A percentile compares a stretch with the other conserved stretches of the same genome.
phyloP scores from a whole-genome alignment of 1,140 invertebrate genomes.

The Choristoneura fumiferana region DNA sequence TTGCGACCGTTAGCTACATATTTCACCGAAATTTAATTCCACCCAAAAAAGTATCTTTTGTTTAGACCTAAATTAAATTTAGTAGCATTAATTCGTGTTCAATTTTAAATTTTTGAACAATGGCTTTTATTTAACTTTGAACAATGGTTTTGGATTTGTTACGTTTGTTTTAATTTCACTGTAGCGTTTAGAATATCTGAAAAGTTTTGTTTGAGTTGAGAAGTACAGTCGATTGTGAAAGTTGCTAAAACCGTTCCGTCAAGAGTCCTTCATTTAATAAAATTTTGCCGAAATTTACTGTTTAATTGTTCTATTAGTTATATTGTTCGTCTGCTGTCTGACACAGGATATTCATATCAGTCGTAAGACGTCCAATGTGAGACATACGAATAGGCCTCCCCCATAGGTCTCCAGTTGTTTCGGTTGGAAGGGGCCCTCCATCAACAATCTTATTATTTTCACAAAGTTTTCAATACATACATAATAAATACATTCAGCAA shows the following conservation, averaged over 20 bases:
- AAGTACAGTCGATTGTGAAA: not conserved
- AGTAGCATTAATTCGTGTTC: not conserved
- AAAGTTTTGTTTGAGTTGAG: not conserved
- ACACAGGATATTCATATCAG: no score
- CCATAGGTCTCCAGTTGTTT: no score
- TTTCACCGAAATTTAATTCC: not conserved
- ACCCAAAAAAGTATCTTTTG: constrained; percentile 12
- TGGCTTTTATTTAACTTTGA: not conserved
- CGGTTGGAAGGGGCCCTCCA: no score
- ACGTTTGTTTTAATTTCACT: constrained; percentile 4
- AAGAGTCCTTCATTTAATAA: no score
- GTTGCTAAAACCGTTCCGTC: not conserved
- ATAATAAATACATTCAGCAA: no score
- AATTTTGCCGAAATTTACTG: no score
- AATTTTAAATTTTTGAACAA: constrained; percentile 8
- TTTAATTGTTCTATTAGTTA: no score
- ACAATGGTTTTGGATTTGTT: constrained; percentile 1
- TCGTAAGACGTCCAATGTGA: no score
- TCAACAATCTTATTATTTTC: no score
- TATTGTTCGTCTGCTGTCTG: no score
- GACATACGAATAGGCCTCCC: no score
- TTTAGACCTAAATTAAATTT: not conserved
- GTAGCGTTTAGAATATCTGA: not conserved
- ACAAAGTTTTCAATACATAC: no score
- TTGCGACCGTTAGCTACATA: not conserved